Evolutionary conservation across 2,797 vertebrate genomes (phyloP).

Genomic region (Hipposideros larvatus): DNA sequence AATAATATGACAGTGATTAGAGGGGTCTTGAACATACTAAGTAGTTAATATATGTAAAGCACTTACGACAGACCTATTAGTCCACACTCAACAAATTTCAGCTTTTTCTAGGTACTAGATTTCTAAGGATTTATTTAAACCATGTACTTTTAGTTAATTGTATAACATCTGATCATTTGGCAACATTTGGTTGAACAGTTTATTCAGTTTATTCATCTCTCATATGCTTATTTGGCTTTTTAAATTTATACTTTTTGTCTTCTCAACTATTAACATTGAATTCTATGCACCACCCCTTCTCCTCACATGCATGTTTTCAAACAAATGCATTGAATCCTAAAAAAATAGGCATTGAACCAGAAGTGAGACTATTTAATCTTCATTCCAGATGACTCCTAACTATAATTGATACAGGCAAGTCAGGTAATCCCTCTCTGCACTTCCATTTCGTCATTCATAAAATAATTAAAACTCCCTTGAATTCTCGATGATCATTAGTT

Average conservation of each 20-base stretch:
- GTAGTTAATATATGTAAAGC: neutral
- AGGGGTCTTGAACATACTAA: neutral
- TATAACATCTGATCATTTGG: neutral
- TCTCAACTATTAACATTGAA: neutral
- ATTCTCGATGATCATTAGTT: neutral
- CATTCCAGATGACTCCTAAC: neutral
- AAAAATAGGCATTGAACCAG: neutral
- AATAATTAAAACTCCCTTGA: neutral
- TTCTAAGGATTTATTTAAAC: neutral
- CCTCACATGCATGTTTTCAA: neutral
- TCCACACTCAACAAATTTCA: neutral
- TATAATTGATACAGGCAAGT: neutral
- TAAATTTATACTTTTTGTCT: neutral
- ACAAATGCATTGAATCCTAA: neutral
- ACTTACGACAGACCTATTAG: neutral
- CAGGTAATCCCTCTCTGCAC: neutral
- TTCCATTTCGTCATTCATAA: neutral
- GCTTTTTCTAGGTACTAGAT: neutral
- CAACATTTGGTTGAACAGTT: neutral
- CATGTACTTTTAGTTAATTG: neutral
- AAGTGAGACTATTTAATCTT: slow-evolving; percentile 4
- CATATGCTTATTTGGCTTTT: neutral
- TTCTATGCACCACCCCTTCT: neutral
- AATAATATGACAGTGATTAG: neutral
- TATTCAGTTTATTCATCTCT: neutral